A percentile compares a stretch with the other conserved stretches of the same genome.
Evolutionary conservation across 2,888 invertebrate genomes (phyloP).

Genomic region (Seira sanloemensis): DNA sequence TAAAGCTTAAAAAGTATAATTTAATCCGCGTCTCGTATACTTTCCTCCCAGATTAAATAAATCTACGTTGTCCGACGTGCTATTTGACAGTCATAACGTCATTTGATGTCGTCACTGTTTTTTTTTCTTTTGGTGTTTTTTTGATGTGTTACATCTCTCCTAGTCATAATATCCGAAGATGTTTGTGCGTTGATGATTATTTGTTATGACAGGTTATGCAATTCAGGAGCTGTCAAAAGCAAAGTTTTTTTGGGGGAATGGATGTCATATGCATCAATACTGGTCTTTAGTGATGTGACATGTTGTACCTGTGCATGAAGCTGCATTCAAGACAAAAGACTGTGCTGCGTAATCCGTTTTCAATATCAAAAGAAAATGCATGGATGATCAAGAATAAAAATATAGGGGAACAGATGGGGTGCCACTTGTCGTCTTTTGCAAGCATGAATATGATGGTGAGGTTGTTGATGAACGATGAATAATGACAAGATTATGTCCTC

Average conservation of each 20-base stretch:
- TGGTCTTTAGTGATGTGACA: constrained; percentile 27
- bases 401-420: constrained; percentile 47
- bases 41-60: too few species aligned
- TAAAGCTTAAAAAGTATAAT: too few species aligned
- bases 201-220: constrained; percentile 51
- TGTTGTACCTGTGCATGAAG: background rate
- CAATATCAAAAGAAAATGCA: constrained; percentile 23
- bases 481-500: constrained; percentile 48
- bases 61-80: too few species aligned
- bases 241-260: background rate
- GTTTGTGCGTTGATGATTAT: background rate
- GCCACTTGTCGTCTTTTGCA: constrained; percentile 39
- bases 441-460: constrained; percentile 2
- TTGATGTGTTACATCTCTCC: too few species aligned
- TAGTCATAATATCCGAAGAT: too few species aligned
- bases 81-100: too few species aligned
- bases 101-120: background rate
- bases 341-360: background rate
- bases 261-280: constrained; percentile 24
- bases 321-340: background rate
- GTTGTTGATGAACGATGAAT: constrained; percentile 47
- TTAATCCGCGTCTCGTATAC: too few species aligned
- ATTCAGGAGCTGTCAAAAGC: constrained; percentile 6
- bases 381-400: constrained; percentile 39
- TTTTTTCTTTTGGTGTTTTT: background rate